Base-by-base conservation (phyloP, 2,797 vertebrate species). In the Amblyraja radiata region DNA sequence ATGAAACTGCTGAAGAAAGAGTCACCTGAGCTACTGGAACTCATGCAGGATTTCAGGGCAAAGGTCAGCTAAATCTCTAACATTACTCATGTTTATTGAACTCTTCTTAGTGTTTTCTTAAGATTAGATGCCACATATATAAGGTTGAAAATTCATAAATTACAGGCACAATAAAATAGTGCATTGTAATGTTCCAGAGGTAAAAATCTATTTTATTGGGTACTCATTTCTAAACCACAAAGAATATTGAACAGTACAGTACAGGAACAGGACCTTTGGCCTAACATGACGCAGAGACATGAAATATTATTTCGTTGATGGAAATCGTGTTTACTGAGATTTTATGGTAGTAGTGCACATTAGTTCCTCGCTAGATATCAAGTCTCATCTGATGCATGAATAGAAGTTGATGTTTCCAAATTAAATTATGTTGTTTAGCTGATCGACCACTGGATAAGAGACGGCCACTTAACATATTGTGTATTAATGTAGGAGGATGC, bases 1-100 rank as follows among this genome's bases (percentile, higher is more conserved):
- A 96, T 99, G 94, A 99, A 98, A 94, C 96, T 99, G 78, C 94
- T 99, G 94, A 98, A 97, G 95, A 98, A 98, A 93, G 98, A 99
- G 93, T 98, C 98, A 0, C 99, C 99, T 0, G 99, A 99, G 95
- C 95, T 99, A 86, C 95, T 99, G 94, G 98, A 99, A 93, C 97
- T 99, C 71, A 97, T 99, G 54, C 97, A 97, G 88, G 99, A 99
- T 95, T 97, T 99, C 68, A 98, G 99, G 94, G 94, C 96, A 73
- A 99, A 99, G 96, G 97, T 97, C 93, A 93, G 63, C 63, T 36
- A 58, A 63, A 80, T 54, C 23, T 63, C n/a, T 65, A 86, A 86
- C n/a, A n/a, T 32, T 68, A 0, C 7, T 36, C 68, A 16, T 32
- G 16, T 36, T 36, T 68, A 68, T 65, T 88, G 16, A 88, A 32